Base-by-base conservation (phyloP, 64 coral and sea anemone genomes). In the Montipora capricornis region DNA sequence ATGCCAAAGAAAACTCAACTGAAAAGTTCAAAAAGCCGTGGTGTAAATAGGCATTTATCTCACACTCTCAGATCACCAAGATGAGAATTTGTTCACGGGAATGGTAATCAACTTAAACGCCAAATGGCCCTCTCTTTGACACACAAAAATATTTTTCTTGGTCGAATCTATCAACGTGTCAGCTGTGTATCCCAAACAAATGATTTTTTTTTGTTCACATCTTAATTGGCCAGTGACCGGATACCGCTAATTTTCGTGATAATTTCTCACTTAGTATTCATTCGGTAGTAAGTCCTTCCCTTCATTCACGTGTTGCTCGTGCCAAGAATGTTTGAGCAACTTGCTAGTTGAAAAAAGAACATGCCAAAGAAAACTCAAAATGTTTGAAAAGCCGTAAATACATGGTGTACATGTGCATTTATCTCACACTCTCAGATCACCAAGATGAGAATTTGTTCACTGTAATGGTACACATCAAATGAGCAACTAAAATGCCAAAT, bases 141-240 rank as follows among this genome's bases (percentile, higher is more conserved):
- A 2, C 37, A 37, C 37, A 37, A 37, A 37, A 37, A 37, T 37
- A 37, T 37, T 37, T 37, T 37, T 37, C 37, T 37, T 37, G 2
- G 37, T 37, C 37, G 37, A 68, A 68, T 68, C 64, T 68, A 68
- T 68, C 64, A 68, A 68, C 64, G 64, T 68, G 64, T 68, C 64
- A 68, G 64, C 64, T 68, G 64, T 68, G 64, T 68, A 68, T 68
- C 64, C 64, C 64, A 68, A 68, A 68, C 64, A 68, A 68, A 68
- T 68, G 64, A 68, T 68, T 68, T 68, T 7, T 68, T 68, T 68
- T 68, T 68, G 64, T 68, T 68, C 64, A 68, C 64, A 68, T 68
- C 64, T 68, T 68, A 68, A 68, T 68, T 68, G 12, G 64, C 12
- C 19, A 68, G 64, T 68, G 19, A 68, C 12, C 19, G 12, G 37